phyloP scores from a whole-genome alignment of 2,797 vertebrate species.

The Sebastes matsubarae region DNA sequence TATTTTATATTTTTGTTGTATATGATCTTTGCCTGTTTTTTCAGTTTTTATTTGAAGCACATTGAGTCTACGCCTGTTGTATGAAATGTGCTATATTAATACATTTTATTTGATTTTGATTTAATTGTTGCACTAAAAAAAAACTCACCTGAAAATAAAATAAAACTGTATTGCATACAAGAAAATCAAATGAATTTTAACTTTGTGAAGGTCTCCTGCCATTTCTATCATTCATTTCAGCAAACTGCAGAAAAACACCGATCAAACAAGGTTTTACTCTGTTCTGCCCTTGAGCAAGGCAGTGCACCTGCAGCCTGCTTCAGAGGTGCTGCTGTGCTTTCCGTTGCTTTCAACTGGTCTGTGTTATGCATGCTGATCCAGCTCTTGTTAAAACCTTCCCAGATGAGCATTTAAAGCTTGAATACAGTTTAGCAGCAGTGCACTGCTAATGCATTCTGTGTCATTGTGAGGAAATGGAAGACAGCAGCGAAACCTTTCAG shows the following conservation, averaged over 20 bases:
- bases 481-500: constrained; percentile 30
- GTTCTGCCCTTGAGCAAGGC: constrained; percentile 10
- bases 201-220: neutral
- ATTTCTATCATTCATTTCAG: neutral
- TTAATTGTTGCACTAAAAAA: neutral
- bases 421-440: constrained; percentile 21
- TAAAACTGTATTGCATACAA: neutral
- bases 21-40: too few relatives aligned
- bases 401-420: constrained; percentile 29
- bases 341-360: neutral
- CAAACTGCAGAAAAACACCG: neutral
- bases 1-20: too few relatives aligned
- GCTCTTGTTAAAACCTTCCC: constrained; percentile 26
- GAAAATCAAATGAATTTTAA: neutral
- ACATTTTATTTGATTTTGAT: too few relatives aligned
- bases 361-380: neutral
- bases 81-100: too few relatives aligned
- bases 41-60: too few relatives aligned
- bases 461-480: constrained; percentile 26
- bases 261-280: neutral
- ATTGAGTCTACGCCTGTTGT: too few relatives aligned
- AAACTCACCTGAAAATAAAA: neutral
- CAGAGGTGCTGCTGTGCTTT: neutral
- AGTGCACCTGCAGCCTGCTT: neutral
- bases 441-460: constrained; percentile 24